Evolutionary conservation across 2,888 invertebrate genomes (phyloP).

Genomic region (Athalia circularis): DNA sequence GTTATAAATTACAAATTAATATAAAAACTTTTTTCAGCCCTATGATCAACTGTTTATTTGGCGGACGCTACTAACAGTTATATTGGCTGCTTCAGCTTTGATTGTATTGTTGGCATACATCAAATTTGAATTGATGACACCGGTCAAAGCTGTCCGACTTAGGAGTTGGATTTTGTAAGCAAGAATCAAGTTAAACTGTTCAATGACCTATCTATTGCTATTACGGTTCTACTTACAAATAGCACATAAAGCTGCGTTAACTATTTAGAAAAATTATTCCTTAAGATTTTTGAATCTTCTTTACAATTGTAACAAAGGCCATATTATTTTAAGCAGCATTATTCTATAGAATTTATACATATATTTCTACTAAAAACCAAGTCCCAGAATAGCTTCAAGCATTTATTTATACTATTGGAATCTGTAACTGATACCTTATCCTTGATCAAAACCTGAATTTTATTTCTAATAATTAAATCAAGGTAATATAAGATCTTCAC

Average conservation of each 20-base stretch:
- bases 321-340: background rate
- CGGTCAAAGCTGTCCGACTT: conserved; percentile 73
- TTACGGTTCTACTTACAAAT: background rate
- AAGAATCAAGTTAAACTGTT: background rate
- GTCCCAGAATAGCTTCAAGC: background rate
- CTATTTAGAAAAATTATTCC: background rate
- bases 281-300: background rate
- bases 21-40: conserved; percentile 72
- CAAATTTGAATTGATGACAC: conserved; percentile 75
- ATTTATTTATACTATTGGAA: background rate
- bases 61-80: conserved; percentile 73
- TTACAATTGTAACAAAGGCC: background rate
- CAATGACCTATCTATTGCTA: background rate
- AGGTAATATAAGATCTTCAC: background rate
- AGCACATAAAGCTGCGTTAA: background rate
- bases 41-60: conserved; percentile 77
- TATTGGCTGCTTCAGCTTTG: conserved; percentile 74
- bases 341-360: conserved; percentile 10
- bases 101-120: conserved; percentile 74
- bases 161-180: conserved; percentile 71
- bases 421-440: conserved; percentile 7
- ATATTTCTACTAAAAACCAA: conserved; percentile 13
- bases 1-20: conserved; percentile 53
- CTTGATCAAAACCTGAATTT: background rate
- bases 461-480: background rate